Evolutionary conservation across 1,140 invertebrate species (phyloP), one percentile per base, ranked within the genome.

Genomic region (Bombus cullumanus): DNA sequence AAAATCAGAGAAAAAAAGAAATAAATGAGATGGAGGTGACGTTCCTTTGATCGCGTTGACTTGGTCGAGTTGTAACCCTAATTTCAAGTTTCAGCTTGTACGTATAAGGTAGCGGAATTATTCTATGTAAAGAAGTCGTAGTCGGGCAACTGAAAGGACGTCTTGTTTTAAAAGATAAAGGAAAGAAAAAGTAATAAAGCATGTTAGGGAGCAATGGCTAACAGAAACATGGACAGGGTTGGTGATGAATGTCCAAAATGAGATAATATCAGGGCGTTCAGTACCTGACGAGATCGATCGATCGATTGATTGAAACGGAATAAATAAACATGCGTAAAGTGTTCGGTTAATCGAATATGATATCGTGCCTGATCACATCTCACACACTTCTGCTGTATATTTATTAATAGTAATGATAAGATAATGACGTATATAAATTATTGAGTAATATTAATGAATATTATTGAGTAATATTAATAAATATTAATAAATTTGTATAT

Each of bases 371-470:
- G 74, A 83, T 88, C 73, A 62, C 57, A 41, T 64, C 47, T 82
- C 77, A 87, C 85, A 77, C 73, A 81, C 66, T 57, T 68, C 77
- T 68, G 83, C 83, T 84, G 81, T 86, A 90, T 86, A 90, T 90
- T 90, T 90, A 90, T 90, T 90, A 43, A 88, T 62, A 66, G 81
- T 89, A 88, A 80, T 47, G 57, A 57, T 90, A 90, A 90, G 83
- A 59, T 90, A 88, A 87, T 62, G 18, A 90, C 81, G 22, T 90
- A 90, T 90, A 90, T 82, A 86, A 88, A 90, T 90, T 90, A 53
- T 53, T 53, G 47, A 53, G 47, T 81, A 90, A 88, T 86, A 90
- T 78, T 90, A 88, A 69, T 43, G 78, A 88, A 62, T 74, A 86
- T 90, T 88, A 90, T 90, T 85, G 76, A 87, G 75, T 88, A 83